Evolutionary conservation across 1,140 invertebrate species (phyloP).

Genomic region (Ptiloglossa arizonensis): DNA sequence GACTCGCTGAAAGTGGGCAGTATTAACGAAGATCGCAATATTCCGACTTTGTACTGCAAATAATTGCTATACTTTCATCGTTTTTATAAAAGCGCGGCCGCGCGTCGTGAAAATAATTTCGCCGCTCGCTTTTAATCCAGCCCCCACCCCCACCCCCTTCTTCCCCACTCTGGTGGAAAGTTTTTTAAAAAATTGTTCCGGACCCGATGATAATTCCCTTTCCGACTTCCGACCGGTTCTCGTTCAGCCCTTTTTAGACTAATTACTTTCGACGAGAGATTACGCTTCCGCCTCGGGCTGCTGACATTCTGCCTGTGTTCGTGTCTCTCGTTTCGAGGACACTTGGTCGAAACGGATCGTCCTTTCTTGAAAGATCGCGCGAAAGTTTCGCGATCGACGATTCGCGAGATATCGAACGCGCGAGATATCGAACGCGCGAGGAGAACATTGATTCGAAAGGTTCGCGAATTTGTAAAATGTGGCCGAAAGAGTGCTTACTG

Average conservation of each 20-base stretch:
- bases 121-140: neutral
- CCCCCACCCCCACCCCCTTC: no score
- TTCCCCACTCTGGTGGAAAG: no score
- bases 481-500: no score
- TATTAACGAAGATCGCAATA: slow-evolving; percentile 20
- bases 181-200: neutral
- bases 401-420: no score
- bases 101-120: neutral
- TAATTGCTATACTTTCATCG: slow-evolving; percentile 16
- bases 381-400: no score
- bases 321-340: no score
- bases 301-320: neutral
- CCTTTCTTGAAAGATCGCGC: no score
- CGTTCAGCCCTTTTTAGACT: neutral
- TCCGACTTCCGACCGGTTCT: neutral
- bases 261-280: neutral
- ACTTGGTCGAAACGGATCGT: neutral
- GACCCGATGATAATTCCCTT: slow-evolving; percentile 1
- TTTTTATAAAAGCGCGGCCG: neutral
- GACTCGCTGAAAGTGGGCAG: no score
- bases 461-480: no score
- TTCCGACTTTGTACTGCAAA: slow-evolving; percentile 3
- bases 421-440: no score
- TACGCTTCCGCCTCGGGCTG: neutral
- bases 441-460: no score